Evolutionary conservation across 2,797 vertebrate species (phyloP), one percentile per base, ranked within the genome.

Genomic region (Leptatherina wallacei): DNA sequence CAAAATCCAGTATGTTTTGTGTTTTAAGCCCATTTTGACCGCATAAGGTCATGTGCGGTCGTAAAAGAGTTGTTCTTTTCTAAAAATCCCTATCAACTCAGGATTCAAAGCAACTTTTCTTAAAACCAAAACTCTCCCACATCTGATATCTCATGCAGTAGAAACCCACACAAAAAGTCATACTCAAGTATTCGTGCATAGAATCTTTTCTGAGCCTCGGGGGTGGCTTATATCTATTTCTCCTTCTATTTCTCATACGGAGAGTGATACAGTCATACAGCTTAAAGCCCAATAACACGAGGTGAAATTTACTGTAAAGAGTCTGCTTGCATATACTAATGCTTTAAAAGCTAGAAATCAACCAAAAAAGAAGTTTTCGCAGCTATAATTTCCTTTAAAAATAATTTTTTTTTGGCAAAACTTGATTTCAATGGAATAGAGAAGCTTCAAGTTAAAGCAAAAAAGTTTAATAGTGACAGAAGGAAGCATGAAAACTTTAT

Each of bases 151-250:
- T 84, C 73, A 77, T 69, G 76, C 83, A 61, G 57, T 22, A 75
- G 66, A 85, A 85, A 49, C 70, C 85, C 82, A 78, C 89, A 76
- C 84, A 74, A 73, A 61, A 71, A 88, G 78, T 85, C 54, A 62
- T 73, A 77, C 66, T 75, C 69, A 51, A 71, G 69, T 61, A 66
- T 65, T 71, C 40, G 57, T 38, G 54, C 57, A 65, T 35, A 62
- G 66, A 63, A 83, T 85, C 71, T 79, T 78, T 81, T 87, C 77
- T 77, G 71, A 75, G 88, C 77, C 78, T 80, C 4, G 73, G 80
- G 78, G 89, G 83, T 54, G 58, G 71, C 77, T 63, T 71, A 60
- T 71, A 35, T 85, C 64, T 76, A 68, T 86, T 80, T 78, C 84
- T 87, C 77, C 60, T 72, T 14, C 33, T 58, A 81, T 78, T 75